Conservation (phyloP, 2,113 vertebrate species). For the Xyliphius kryptos region DNA sequence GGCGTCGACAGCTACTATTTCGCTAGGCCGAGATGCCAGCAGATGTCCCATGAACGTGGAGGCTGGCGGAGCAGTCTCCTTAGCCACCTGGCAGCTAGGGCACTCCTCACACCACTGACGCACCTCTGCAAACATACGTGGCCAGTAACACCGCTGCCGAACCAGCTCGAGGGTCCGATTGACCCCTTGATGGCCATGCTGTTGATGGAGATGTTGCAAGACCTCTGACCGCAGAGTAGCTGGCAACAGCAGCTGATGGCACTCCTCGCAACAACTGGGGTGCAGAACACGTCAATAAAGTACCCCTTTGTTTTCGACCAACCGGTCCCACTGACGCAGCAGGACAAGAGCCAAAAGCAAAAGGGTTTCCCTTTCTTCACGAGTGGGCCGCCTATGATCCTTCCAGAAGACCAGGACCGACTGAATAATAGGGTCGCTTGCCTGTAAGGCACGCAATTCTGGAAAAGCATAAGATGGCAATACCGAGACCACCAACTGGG, state of each 20-base stretch:
- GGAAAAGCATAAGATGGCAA: not conserved
- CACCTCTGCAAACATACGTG: constrained; percentile 10
- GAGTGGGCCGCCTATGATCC: too few relatives aligned
- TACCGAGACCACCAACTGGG: not conserved
- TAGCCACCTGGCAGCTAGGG: constrained; percentile 1
- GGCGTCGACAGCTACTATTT: constrained; percentile 14
- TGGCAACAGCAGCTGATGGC: not conserved
- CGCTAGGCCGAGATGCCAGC: not conserved
- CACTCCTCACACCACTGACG: not conserved
- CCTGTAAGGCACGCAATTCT: not conserved
- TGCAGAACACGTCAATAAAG: not conserved
- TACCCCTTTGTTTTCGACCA: not conserved
- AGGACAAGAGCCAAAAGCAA: not conserved
- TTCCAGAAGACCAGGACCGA: not conserved
- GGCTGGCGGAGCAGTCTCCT: not conserved
- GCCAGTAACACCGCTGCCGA: not conserved
- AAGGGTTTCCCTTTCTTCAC: not conserved
- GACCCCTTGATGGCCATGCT: constrained; percentile 2
- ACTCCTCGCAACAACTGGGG: not conserved
- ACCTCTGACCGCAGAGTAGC: not conserved
- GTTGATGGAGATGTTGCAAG: not conserved
- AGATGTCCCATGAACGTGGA: constrained; percentile 8
- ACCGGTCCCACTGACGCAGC: not conserved
- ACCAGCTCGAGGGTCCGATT: not conserved
- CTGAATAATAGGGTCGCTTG: not conserved